Evolutionary conservation across 2,888 invertebrate genomes (phyloP).

Genomic region (Drosophila sordidula): DNA sequence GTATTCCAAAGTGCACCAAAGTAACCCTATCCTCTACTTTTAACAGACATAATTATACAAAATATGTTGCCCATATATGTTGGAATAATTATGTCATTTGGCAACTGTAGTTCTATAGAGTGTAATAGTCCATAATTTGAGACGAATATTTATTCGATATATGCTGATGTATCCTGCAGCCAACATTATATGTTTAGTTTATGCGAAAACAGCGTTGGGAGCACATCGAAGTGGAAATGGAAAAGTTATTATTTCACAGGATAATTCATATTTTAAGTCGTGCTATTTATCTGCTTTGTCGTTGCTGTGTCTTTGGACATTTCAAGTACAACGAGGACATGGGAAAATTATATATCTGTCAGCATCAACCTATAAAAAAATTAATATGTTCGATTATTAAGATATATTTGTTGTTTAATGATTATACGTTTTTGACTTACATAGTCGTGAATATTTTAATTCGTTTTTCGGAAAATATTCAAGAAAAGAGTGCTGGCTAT

Average conservation of each 20-base stretch:
- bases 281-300: slow-evolving; percentile 1
- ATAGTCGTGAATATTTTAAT: fast-evolving
- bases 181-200: background rate
- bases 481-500: background rate
- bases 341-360: background rate
- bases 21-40: too few species aligned
- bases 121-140: background rate
- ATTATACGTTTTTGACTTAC: background rate
- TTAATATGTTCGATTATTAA: background rate
- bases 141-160: too few species aligned
- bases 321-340: slow-evolving; percentile 4
- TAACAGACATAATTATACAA: too few species aligned
- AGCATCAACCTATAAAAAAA: background rate
- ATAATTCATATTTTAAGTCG: background rate
- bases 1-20: too few species aligned
- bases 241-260: background rate
- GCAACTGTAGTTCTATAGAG: background rate
- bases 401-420: fast-evolving
- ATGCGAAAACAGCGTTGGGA: background rate
- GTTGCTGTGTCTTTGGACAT: slow-evolving; percentile 3
- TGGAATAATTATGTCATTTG: background rate
- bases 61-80: background rate
- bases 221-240: background rate
- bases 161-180: too few species aligned
- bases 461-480: background rate